These are phyloP conservation scores for Timandra comae DNA, from an alignment of 2,888 invertebrate species.

Conservation along the genomic window DNA sequence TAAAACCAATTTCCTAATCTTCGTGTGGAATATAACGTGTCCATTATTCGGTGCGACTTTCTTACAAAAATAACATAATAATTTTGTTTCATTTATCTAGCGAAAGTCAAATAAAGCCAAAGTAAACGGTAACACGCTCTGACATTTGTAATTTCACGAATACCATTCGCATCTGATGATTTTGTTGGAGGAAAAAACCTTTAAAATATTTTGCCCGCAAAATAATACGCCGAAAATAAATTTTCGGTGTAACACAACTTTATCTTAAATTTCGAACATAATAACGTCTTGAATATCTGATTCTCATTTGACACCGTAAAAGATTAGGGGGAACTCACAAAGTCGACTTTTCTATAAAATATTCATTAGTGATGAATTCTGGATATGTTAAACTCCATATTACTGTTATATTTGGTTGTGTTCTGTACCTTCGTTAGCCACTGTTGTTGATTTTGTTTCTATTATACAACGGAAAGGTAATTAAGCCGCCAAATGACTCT, in stretches of 20 bases:
- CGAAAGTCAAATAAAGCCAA: slow-evolving; percentile 1
- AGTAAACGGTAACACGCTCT: neutral
- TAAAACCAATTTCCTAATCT: no score
- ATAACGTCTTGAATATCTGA: slow-evolving; percentile 48
- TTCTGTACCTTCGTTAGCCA: slow-evolving; percentile 25
- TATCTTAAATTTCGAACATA: slow-evolving; percentile 39
- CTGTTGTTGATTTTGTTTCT: slow-evolving; percentile 32
- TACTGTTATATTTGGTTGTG: no score
- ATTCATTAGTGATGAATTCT: slow-evolving; percentile 54
- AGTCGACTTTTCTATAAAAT: slow-evolving; percentile 48
- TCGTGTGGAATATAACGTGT: no score
- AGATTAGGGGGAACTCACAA: slow-evolving; percentile 34
- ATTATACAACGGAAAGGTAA: slow-evolving; percentile 33
- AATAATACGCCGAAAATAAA: slow-evolving; percentile 9
- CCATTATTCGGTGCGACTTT: no score
- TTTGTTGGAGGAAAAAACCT: slow-evolving; percentile 1
- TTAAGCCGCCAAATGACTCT: slow-evolving; percentile 31
- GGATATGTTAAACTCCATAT: no score
- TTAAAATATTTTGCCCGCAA: neutral
- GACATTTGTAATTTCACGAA: slow-evolving; percentile 7
- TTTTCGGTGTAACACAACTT: slow-evolving; percentile 19
- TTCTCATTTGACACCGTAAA: slow-evolving; percentile 44
- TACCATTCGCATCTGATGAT: slow-evolving; percentile 5
- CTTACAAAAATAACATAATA: neutral
- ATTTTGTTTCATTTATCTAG: neutral